Evolutionary conservation across 37 sponge, comb jelly and placozoan genomes (phyloP).

Genomic region (Theonella swinhoei): DNA sequence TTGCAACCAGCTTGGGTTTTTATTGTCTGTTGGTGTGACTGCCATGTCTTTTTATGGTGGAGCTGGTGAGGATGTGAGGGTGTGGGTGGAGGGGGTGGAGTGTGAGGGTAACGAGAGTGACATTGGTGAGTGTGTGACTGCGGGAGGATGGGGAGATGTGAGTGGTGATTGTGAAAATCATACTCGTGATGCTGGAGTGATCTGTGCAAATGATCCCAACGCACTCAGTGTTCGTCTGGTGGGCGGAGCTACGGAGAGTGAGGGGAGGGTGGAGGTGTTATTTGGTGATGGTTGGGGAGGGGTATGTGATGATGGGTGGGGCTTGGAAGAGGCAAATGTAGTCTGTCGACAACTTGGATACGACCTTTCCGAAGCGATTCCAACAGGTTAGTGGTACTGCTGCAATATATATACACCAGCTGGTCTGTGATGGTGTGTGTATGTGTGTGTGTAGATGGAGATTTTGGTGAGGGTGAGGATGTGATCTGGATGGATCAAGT

Average conservation of each 20-base stretch:
- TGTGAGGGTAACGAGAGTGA: not conserved
- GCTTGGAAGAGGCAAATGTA: not conserved
- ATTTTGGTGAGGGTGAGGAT: slow-evolving; percentile 21
- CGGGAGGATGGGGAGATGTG: not conserved
- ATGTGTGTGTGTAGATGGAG: not conserved
- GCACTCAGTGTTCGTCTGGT: not conserved
- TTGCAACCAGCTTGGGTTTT: not conserved
- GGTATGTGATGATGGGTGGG: slow-evolving; percentile 49
- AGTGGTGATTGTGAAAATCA: not conserved
- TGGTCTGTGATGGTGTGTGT: not conserved
- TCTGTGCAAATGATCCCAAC: not conserved
- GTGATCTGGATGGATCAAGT: slow-evolving; percentile 40
- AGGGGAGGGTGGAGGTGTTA: slow-evolving; percentile 19
- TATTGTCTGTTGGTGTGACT: not conserved
- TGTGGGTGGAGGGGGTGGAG: not conserved
- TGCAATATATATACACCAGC: not conserved
- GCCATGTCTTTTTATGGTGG: not conserved
- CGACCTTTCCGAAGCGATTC: not conserved
- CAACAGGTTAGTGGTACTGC: not conserved
- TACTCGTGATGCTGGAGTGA: not conserved
- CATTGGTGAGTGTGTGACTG: not conserved
- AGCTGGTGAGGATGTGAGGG: not conserved
- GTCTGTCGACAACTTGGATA: slow-evolving; percentile 34
- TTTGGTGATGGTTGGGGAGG: slow-evolving; percentile 22
- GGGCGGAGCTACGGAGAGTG: not conserved